Evolutionary conservation across 2,113 vertebrate species (phyloP), one percentile per base, ranked within the genome.

Genomic region (Cariama cristata): DNA sequence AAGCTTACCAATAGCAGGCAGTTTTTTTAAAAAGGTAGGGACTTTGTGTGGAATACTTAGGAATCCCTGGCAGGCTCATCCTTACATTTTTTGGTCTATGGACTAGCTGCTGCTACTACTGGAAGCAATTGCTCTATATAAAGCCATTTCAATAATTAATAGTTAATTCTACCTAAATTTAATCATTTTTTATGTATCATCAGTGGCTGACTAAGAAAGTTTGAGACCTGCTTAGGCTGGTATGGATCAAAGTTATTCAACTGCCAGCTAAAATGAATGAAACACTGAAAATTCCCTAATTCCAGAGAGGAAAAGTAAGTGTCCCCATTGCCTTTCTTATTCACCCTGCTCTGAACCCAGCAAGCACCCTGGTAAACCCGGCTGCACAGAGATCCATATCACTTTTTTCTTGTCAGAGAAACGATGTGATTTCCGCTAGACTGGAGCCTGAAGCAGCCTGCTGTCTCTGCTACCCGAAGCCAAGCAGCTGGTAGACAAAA

Each of bases 1-100:
- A 79, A 5, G 0, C 1, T 89, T 77, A 40, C 4, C 13, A 49
- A 45, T 38, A 50, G 4, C 6, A 67, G 33, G 17, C 2, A 79
- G 26, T 33, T 82, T 71, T 55, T 45, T 8, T 14, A 71, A 77
- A 47, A 58, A 30, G 3, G 4, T 35, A 52, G 1, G 1, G 7
- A 28, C 9, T 24, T 82, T 55, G 14, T 60, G 4, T 56, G 24
- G 11, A 56, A 67, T 62, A 49, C 8, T 76, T 71, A 52, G 11
- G 44, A 90, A 59, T 40, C 30, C 12, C 11, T 76, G 8, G 8
- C 6, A 58, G 8, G 6, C 2, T 83, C 33, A 47, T 23, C 17
- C 11, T 55, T 67, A 9, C 1, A 11, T 33, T 62, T 79, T 79
- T 80, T 55, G 12, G 2, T 14, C 12, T 47, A 5, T 42, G 26